These are phyloP conservation scores for Eucriotettix oculatus DNA, from an alignment of 2,888 invertebrate species.

Conservation along the genomic window DNA sequence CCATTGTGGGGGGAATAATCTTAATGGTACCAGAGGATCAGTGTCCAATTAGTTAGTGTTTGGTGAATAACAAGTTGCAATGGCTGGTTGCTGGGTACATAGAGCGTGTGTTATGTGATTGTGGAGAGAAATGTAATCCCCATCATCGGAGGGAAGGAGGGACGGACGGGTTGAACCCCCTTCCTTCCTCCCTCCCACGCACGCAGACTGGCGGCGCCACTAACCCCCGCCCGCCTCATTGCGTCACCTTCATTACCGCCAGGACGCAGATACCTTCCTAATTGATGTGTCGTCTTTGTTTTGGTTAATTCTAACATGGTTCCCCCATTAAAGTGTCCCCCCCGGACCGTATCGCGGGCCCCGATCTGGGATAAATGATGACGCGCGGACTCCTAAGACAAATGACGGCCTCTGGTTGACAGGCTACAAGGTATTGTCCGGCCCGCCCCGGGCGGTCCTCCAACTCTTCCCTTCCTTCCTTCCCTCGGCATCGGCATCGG, in stretches of 20 bases:
- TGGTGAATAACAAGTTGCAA: too few species aligned
- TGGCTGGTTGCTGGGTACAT: too few species aligned
- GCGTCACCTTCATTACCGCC: background rate
- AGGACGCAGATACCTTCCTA: constrained; percentile 23
- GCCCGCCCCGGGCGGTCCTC: background rate
- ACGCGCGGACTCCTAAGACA: constrained; percentile 9
- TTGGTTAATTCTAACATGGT: constrained; percentile 52
- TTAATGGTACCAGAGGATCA: too few species aligned
- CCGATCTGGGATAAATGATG: constrained; percentile 14
- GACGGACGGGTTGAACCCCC: too few species aligned
- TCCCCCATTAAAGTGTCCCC: constrained; percentile 52
- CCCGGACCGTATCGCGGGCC: constrained; percentile 30
- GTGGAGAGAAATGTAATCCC: too few species aligned
- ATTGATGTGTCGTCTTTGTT: constrained; percentile 54
- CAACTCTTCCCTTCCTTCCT: background rate
- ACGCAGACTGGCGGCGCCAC: background rate
- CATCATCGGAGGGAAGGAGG: too few species aligned
- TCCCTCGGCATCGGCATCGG: background rate
- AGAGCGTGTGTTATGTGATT: too few species aligned
- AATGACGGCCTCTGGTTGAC: constrained; percentile 12
- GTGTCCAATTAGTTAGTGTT: too few species aligned
- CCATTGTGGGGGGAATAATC: too few species aligned
- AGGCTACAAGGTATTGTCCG: constrained; percentile 15
- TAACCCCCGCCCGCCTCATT: background rate
- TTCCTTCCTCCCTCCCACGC: too few species aligned